Evolutionary conservation across 2,113 vertebrate species (phyloP).

Genomic region (Poicephalus gulielmi): DNA sequence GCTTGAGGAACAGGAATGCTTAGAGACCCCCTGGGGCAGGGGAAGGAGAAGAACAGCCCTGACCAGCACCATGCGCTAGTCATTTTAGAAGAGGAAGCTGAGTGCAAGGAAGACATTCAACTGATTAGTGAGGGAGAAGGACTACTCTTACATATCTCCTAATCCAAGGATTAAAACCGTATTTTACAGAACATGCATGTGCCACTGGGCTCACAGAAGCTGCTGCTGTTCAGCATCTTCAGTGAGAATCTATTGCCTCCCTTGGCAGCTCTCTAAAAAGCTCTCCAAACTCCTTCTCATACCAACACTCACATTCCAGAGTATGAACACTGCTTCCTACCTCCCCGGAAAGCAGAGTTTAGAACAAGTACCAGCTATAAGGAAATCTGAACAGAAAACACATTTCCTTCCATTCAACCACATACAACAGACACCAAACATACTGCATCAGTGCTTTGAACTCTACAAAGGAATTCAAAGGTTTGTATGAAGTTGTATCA

Average conservation of each 20-base stretch:
- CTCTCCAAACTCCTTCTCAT: not conserved
- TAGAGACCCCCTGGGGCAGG: not conserved
- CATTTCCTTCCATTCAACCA: not conserved
- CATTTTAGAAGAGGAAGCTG: not conserved
- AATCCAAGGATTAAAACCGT: not conserved
- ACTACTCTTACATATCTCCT: not conserved
- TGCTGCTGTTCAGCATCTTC: not conserved
- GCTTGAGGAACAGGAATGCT: not conserved
- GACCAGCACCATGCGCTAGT: rapidly evolving
- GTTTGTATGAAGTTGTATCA: not conserved
- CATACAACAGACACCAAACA: not conserved
- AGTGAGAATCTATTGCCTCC: not conserved
- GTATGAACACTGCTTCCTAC: not conserved
- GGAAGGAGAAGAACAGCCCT: not conserved
- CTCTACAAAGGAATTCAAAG: not conserved
- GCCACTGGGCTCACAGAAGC: not conserved
- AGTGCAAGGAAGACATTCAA: not conserved
- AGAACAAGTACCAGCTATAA: not conserved
- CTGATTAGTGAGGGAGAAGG: not conserved
- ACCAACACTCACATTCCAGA: not conserved
- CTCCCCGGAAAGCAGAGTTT: not conserved
- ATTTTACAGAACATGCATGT: not conserved
- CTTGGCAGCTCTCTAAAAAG: not conserved
- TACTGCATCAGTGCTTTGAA: not conserved
- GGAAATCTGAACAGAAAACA: not conserved